These are phyloP conservation scores for Eucriotettix oculatus DNA, from an alignment of 2,888 invertebrate genomes.

Conservation along the genomic window DNA sequence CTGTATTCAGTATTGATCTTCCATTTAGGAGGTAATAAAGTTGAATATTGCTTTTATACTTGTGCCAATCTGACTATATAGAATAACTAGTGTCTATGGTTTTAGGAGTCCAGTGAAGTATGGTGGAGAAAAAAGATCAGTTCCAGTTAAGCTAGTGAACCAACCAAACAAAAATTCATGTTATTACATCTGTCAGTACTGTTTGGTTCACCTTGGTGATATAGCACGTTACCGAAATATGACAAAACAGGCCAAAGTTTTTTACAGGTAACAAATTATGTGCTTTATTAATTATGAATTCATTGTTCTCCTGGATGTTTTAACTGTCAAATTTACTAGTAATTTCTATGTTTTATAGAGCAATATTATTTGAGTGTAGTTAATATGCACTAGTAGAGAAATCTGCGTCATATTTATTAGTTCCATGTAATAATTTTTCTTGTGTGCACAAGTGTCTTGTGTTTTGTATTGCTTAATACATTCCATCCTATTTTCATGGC, in stretches of 20 bases:
- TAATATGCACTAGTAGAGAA: too few relatives aligned
- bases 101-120: slow-evolving; percentile 28
- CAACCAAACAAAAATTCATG: slow-evolving; percentile 51
- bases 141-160: slow-evolving; percentile 22
- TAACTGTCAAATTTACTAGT: too few relatives aligned
- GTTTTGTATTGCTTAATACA: too few relatives aligned
- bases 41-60: not conserved
- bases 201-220: slow-evolving; percentile 76
- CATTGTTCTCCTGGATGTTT: too few relatives aligned
- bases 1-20: slow-evolving; percentile 62
- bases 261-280: slow-evolving; percentile 41
- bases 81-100: not conserved
- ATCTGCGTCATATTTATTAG: too few relatives aligned
- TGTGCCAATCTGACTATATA: not conserved
- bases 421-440: too few relatives aligned
- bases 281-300: too few relatives aligned
- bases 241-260: slow-evolving; percentile 64
- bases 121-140: slow-evolving; percentile 28
- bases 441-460: too few relatives aligned
- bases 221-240: slow-evolving; percentile 70
- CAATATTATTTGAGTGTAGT: too few relatives aligned
- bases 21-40: slow-evolving; percentile 42
- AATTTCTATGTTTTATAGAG: too few relatives aligned
- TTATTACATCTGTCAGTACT: slow-evolving; percentile 75
- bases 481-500: too few relatives aligned